Percentiles rank a stretch among this genome's conserved stretches.
Evolutionary conservation across 2,797 vertebrate genomes (phyloP).

Genomic region (Parauchenoglanis punctatus): DNA sequence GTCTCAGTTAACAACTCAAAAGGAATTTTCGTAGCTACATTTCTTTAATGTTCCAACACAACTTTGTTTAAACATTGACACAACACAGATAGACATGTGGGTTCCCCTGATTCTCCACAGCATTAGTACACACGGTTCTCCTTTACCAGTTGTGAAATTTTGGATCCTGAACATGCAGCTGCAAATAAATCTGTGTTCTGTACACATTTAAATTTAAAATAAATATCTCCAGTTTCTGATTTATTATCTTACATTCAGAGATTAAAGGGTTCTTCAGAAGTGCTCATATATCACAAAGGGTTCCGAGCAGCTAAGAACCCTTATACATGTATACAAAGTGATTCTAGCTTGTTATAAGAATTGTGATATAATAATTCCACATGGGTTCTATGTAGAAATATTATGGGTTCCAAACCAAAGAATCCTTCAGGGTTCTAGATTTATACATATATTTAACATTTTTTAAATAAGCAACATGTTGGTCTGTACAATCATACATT

Average conservation of each 20-base stretch:
- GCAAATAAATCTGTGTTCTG: background rate
- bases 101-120: background rate
- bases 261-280: background rate
- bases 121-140: background rate
- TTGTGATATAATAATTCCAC: background rate
- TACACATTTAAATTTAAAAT: background rate
- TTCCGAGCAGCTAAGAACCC: background rate
- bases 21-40: background rate
- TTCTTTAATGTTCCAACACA: background rate
- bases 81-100: background rate
- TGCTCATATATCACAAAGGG: too few relatives aligned
- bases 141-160: background rate
- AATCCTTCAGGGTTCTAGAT: background rate
- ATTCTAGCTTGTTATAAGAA: background rate
- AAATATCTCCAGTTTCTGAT: background rate
- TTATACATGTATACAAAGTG: background rate
- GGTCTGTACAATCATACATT: background rate
- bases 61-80: background rate
- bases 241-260: background rate
- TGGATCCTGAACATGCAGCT: background rate
- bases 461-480: background rate
- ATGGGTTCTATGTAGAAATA: background rate
- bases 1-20: slow-evolving; percentile 34
- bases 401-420: background rate
- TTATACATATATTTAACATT: too few relatives aligned